Base-by-base conservation (phyloP, 2,888 invertebrate genomes). In the Biston betularia region DNA sequence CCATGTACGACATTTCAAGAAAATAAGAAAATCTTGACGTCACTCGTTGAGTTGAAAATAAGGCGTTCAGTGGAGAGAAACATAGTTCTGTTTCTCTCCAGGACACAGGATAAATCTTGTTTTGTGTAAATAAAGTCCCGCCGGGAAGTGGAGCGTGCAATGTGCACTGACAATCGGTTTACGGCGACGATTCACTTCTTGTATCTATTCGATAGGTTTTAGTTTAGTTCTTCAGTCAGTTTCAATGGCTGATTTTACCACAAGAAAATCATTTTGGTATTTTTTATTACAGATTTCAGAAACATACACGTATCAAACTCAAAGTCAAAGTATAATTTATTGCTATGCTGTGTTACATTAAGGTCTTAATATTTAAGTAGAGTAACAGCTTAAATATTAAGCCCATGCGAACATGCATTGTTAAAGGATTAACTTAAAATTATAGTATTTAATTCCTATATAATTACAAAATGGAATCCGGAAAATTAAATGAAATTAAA, bases 91-190 rank as follows among this genome's bases (percentile, higher is more conserved):
- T 63, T 45, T 63, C 66, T 52, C 54, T 59, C 56, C 48, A 61
- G 33, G 49, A 52, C 15, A 52, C 58, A 67, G 64, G 68, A 75
- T 75, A 75, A 76, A 76, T 75, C 75, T 74, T 75, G 71, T 75
- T 72, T 75, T 70, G 73, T 72, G 74, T 72, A 75, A 77, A 77
- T 76, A 77, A 68, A 74, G 70, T 75, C 72, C 65, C 70, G 73
- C 52, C 58, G 67, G 65, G 68, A 63, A 75, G 66, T 55, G 71
- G 66, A 58, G 72, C 73, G 71, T 70, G 70, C 73, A 58, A 72
- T 71, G 69, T 72, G 70, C 75, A 73, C 73, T 69, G 72, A 69
- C 73, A 71, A 75, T 70, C 73, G 73, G 65, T 66, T 70, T 67
- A 69, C 73, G 65, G 66, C 62, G 70, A 75, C 76, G 74, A 63